These are phyloP conservation scores for Fopius arisanus DNA, from an alignment of 1,140 invertebrate genomes.

Conservation along the genomic window DNA sequence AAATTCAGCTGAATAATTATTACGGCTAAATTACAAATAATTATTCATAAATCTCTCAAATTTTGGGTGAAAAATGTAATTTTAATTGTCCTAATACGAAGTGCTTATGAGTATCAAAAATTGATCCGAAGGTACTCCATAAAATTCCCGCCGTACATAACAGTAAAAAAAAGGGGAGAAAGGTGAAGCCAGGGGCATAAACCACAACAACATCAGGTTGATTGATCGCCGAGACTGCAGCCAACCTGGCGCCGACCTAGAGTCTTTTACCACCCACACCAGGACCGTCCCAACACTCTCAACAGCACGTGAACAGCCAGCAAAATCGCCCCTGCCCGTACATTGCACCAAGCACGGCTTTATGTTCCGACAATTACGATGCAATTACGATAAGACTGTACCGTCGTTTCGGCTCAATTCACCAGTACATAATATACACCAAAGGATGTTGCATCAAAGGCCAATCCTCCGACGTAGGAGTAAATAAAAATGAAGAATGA, in stretches of 20 bases:
- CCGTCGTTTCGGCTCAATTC: not conserved
- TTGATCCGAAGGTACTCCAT: too few relatives aligned
- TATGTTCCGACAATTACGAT: constrained; percentile 36
- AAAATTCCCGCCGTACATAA: not conserved
- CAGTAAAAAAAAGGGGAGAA: not conserved
- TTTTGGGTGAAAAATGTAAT: too few relatives aligned
- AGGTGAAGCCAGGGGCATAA: constrained; percentile 15
- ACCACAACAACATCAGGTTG: constrained; percentile 47
- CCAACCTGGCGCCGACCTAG: constrained; percentile 58
- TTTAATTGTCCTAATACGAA: too few relatives aligned
- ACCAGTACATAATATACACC: not conserved
- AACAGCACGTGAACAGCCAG: not conserved
- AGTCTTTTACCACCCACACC: constrained; percentile 20
- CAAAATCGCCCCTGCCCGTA: not conserved
- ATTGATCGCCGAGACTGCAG: constrained; percentile 62
- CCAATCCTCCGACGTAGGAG: not conserved
- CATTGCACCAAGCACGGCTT: constrained; percentile 15
- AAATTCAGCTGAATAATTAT: too few relatives aligned
- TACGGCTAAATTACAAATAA: too few relatives aligned
- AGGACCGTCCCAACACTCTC: not conserved
- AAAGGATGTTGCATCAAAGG: not conserved
- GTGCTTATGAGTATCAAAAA: too few relatives aligned
- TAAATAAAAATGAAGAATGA: not conserved
- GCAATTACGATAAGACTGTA: constrained; percentile 32
- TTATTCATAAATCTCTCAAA: too few relatives aligned